Evolutionary conservation across 2,888 invertebrate genomes (phyloP).

Genomic region (Drosophila niveifrons): DNA sequence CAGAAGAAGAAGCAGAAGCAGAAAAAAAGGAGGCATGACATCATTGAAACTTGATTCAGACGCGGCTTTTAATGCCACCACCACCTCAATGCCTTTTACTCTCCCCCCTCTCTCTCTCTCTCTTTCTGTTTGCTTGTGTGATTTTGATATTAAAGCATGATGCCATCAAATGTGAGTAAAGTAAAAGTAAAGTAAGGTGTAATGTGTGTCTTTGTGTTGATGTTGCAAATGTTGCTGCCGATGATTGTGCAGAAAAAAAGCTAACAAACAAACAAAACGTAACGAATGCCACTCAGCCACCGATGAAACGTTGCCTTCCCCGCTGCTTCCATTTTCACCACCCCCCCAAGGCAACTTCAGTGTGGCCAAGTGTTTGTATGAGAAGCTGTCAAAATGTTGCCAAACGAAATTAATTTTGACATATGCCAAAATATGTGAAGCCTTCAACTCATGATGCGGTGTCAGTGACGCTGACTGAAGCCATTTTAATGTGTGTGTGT

Average conservation of each 20-base stretch:
- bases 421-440: conserved; percentile 76
- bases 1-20: background rate
- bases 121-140: conserved; percentile 25
- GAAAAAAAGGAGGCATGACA: conserved; percentile 42
- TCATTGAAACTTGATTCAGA: conserved; percentile 43
- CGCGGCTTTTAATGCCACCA: conserved; percentile 38
- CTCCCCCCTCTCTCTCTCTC: background rate
- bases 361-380: conserved; percentile 67
- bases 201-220: conserved; percentile 50
- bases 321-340: background rate
- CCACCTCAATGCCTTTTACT: background rate
- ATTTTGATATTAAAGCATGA: conserved; percentile 68
- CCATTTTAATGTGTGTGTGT: no score
- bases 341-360: background rate
- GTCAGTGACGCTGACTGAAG: background rate
- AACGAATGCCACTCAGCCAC: conserved; percentile 37
- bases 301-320: background rate
- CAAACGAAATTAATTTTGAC: conserved; percentile 76
- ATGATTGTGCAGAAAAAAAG: conserved; percentile 60
- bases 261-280: conserved; percentile 35
- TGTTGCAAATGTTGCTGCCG: conserved; percentile 52
- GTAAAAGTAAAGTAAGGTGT: background rate
- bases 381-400: conserved; percentile 78
- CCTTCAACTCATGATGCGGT: conserved; percentile 12
- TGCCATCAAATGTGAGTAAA: conserved; percentile 44